Conservation (phyloP, 2,888 invertebrate genomes). For the Drymonia ruficornis region DNA sequence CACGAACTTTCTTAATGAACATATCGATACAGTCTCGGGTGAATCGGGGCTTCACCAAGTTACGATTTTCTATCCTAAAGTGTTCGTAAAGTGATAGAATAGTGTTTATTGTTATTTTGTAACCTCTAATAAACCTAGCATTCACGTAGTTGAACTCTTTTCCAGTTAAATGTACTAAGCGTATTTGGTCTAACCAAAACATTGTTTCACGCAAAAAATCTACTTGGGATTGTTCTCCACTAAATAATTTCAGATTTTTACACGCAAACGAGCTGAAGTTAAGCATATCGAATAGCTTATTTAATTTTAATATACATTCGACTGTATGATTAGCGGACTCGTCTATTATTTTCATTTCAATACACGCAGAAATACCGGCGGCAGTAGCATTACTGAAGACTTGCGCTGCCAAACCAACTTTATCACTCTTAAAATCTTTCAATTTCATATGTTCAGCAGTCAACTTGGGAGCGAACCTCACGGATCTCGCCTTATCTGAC, state of each 20-base stretch:
- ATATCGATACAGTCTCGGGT: constrained; percentile 23
- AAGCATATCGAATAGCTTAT: constrained; percentile 21
- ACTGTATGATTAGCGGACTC: constrained; percentile 25
- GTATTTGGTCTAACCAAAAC: constrained; percentile 14
- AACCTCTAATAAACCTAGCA: constrained; percentile 10
- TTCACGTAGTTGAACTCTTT: background rate
- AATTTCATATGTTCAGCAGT: constrained; percentile 24
- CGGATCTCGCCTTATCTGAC: constrained; percentile 17
- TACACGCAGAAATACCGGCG: constrained; percentile 26
- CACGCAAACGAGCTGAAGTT: constrained; percentile 16
- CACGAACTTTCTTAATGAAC: constrained; percentile 18
- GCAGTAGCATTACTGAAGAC: constrained; percentile 35
- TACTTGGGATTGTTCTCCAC: constrained; percentile 14
- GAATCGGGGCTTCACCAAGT: constrained; percentile 13
- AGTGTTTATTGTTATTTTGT: constrained; percentile 18
- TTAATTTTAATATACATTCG: constrained; percentile 27
- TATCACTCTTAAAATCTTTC: constrained; percentile 13
- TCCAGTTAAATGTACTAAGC: constrained; percentile 6
- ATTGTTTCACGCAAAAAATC: constrained; percentile 15
- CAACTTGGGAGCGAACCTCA: constrained; percentile 29
- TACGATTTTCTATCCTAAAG: constrained; percentile 10
- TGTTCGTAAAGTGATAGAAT: constrained; percentile 16
- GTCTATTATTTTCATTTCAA: constrained; percentile 22
- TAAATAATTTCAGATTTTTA: constrained; percentile 4
- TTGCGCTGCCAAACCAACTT: constrained; percentile 16